These are phyloP conservation scores for Loris lydekkerianus DNA, from an alignment of 2,797 vertebrate species.

Conservation along the genomic window DNA sequence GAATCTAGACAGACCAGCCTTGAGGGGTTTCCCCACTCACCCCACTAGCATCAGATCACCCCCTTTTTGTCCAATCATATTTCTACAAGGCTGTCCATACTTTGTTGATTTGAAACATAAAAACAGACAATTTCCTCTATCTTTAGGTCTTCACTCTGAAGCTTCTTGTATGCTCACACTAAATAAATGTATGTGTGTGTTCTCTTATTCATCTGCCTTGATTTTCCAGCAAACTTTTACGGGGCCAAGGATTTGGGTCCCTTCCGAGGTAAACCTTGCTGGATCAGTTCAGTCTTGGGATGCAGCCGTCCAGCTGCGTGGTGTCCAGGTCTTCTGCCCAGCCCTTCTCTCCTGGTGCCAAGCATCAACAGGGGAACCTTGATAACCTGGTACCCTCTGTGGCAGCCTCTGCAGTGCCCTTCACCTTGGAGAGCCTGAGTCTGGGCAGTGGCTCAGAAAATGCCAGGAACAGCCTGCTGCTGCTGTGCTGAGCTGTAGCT, in stretches of 20 bases:
- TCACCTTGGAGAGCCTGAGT: not conserved
- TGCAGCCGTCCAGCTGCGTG: not conserved
- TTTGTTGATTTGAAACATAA: not conserved
- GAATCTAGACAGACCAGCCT: not conserved
- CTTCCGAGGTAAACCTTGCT: not conserved
- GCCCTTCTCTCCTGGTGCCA: not conserved
- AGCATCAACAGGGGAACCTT: accelerated
- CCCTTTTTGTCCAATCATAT: not conserved
- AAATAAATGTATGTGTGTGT: not conserved
- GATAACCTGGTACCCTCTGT: not conserved
- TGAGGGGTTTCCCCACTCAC: not conserved
- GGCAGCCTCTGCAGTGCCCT: not conserved
- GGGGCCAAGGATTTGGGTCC: not conserved
- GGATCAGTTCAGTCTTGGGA: not conserved
- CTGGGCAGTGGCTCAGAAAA: not conserved
- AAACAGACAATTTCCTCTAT: not conserved
- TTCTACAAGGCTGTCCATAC: not conserved
- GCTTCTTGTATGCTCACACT: not conserved
- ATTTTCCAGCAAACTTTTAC: not conserved
- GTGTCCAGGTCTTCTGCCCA: not conserved
- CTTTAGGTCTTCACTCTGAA: not conserved
- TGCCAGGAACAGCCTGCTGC: not conserved
- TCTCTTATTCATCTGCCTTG: not conserved
- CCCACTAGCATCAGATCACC: not conserved
- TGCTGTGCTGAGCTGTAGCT: not conserved